Conservation (phyloP, 64 coral and sea anemone species). For the Montipora foliosa region DNA sequence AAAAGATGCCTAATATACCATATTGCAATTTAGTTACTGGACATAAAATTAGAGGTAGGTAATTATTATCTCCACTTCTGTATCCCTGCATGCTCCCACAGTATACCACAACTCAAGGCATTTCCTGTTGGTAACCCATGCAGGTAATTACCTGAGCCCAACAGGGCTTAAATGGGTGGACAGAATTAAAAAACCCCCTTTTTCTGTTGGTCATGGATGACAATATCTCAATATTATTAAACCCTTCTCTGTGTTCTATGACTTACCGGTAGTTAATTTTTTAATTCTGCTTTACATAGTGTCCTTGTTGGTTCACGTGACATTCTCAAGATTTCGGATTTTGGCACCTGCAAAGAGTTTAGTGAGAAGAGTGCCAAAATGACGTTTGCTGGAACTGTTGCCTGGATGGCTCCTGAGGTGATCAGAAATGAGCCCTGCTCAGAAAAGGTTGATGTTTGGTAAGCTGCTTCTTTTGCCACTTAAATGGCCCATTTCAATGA, state of each 20-base stretch:
- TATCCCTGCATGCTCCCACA: too few species aligned
- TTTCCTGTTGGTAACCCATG: too few species aligned
- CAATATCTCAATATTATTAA: background rate
- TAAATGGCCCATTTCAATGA: background rate
- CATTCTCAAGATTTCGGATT: slow-evolving; percentile 93
- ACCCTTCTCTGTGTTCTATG: background rate
- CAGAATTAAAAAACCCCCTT: too few species aligned
- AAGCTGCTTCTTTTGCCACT: background rate
- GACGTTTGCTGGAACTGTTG: slow-evolving; percentile 98
- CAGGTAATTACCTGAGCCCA: too few species aligned
- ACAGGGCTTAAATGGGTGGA: too few species aligned
- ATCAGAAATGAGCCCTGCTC: slow-evolving; percentile 95
- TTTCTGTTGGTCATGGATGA: too few species aligned
- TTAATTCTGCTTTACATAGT: background rate
- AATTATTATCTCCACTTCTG: too few species aligned
- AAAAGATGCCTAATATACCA: too few species aligned
- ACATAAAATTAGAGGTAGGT: too few species aligned
- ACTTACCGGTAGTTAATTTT: background rate
- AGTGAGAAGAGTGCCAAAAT: slow-evolving; percentile 96
- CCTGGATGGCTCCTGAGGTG: slow-evolving; percentile 96
- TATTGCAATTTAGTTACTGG: too few species aligned
- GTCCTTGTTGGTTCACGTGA: slow-evolving; percentile 86
- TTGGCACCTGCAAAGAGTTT: slow-evolving; percentile 96
- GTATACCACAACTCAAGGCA: too few species aligned
- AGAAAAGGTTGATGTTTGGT: slow-evolving; percentile 96